Base-by-base conservation (phyloP, 2,113 vertebrate species). In the Centropus unirufus region DNA sequence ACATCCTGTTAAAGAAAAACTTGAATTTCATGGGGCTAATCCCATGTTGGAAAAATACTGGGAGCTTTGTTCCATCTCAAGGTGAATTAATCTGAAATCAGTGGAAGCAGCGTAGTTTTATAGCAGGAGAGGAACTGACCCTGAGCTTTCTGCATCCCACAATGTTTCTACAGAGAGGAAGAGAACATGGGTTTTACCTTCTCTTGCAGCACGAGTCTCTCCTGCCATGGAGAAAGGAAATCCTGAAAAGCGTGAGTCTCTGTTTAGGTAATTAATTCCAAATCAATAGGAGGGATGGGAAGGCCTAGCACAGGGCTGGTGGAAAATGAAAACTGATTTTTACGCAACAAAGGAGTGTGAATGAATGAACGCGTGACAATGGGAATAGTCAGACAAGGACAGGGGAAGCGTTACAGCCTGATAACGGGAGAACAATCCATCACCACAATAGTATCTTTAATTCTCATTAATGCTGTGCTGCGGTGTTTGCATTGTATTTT, bases 241-340 rank as follows among this genome's bases (percentile, higher is more conserved):
- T 47, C 80, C 44, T 97, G 75, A 61, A 67, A 95, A 87, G 52
- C 80, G 72, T 63, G 91, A 90, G 20, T 75, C 89, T 92, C 46
- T 86, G 79, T 93, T 93, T 93, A 91, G 95, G 78, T 97, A 96
- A 97, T 97, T 97, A 97, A 96, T 97, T 97, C 79, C 34, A 69
- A 89, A 88, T 97, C 90, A 92, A 80, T 36, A 89, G 82, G 46
- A 83, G 95, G 93, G 89, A 96, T 95, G 91, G 87, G 70, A 94
- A 95, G 84, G 94, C 90, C 90, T 93, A 81, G 70, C 59, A 79
- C 66, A 69, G 90, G 40, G 77, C 4, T 14, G 34, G 72, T 92
- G 85, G 86, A 89, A 96, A 97, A 82, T 77, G 67, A 87, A 90
- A 62, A 93, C 72, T 91, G 11, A 86, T 87, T 97, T 95, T 90